Evolutionary conservation across 1,140 invertebrate genomes (phyloP).

Genomic region (Diplogasteroides magnus): DNA sequence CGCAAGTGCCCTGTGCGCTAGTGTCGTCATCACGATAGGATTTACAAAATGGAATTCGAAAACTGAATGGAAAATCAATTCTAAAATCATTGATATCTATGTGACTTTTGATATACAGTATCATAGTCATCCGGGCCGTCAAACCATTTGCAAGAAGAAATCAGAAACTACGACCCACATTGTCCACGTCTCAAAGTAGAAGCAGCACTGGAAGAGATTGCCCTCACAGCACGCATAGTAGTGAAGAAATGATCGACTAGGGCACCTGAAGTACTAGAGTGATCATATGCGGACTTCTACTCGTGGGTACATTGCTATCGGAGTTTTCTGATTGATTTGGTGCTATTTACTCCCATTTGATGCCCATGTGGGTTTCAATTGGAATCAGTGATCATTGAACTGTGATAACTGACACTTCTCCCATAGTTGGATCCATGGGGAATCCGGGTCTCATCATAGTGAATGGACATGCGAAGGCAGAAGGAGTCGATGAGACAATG

Average conservation of each 20-base stretch:
- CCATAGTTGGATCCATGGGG: slow-evolving; percentile 2
- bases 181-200: slow-evolving; percentile 52
- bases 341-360: too few species aligned
- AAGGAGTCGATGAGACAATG: slow-evolving; percentile 18
- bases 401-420: slow-evolving; percentile 22
- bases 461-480: slow-evolving; percentile 26
- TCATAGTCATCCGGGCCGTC: background rate
- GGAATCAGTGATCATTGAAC: too few species aligned
- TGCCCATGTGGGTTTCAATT: too few species aligned
- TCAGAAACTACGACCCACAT: slow-evolving; percentile 35
- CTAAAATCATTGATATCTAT: too few species aligned
- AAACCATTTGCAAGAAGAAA: background rate
- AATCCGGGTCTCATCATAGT: slow-evolving; percentile 7
- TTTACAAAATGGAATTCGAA: too few species aligned
- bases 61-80: too few species aligned
- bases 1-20: background rate
- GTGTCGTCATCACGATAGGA: background rate
- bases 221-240: slow-evolving; percentile 52
- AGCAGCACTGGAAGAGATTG: slow-evolving; percentile 54
- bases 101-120: background rate
- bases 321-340: too few species aligned
- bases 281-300: too few species aligned
- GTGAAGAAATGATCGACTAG: slow-evolving; percentile 48
- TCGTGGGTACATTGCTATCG: too few species aligned
- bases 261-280: slow-evolving; percentile 45